Conservation (phyloP, 1,140 invertebrate species). For the Diploscapter pachys region DNA sequence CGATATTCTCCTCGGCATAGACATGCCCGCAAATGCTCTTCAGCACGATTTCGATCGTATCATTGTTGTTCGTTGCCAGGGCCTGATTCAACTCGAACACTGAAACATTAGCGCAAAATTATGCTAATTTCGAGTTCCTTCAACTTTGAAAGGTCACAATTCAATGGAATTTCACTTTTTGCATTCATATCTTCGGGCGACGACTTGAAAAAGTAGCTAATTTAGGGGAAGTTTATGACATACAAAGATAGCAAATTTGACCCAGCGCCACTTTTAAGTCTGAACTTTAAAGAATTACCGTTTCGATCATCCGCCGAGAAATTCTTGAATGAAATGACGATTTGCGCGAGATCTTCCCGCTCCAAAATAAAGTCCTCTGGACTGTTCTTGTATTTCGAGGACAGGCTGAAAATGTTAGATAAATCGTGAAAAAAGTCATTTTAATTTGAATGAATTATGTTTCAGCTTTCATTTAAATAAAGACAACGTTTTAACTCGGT, state of each 20-base stretch:
- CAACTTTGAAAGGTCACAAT: too few relatives aligned
- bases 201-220: too few relatives aligned
- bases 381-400: background rate
- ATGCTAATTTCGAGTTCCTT: too few relatives aligned
- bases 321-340: conserved; percentile 10
- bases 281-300: conserved; percentile 5
- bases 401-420: conserved; percentile 4
- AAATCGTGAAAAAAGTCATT: background rate
- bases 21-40: conserved; percentile 65
- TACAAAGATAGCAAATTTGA: too few relatives aligned
- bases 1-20: conserved; percentile 65
- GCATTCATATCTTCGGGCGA: background rate
- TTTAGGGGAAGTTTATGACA: too few relatives aligned
- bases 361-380: conserved; percentile 4
- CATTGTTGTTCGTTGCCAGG: conserved; percentile 61
- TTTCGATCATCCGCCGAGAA: conserved; percentile 18
- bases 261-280: too few relatives aligned
- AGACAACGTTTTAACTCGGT: too few relatives aligned
- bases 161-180: conserved; percentile 28
- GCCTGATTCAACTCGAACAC: conserved; percentile 16
- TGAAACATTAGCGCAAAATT: too few relatives aligned
- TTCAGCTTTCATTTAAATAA: background rate
- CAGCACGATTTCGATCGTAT: conserved; percentile 61
- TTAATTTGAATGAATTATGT: conserved; percentile 1
- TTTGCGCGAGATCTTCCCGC: conserved; percentile 15